Conservation (phyloP, 2,888 invertebrate genomes). For the Hemithea aestivaria region DNA sequence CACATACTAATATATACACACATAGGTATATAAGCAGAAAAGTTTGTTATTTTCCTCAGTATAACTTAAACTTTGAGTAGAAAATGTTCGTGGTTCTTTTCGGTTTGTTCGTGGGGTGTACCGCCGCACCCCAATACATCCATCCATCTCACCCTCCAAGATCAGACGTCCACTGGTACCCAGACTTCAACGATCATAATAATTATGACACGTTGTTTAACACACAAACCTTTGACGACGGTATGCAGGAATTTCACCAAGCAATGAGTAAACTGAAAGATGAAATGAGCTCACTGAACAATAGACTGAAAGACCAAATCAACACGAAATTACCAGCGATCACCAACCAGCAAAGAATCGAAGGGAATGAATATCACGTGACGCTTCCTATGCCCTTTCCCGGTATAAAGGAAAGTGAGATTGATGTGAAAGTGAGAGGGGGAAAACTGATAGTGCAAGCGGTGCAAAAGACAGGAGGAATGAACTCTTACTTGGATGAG, state of each 20-base stretch:
- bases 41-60: too few species aligned
- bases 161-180: constrained; percentile 18
- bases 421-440: constrained; percentile 57
- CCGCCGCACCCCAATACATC: constrained; percentile 46
- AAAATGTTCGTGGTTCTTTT: constrained; percentile 44
- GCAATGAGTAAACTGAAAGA: constrained; percentile 41
- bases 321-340: constrained; percentile 41
- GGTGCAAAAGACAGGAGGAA: constrained; percentile 31
- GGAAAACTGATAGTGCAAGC: constrained; percentile 63
- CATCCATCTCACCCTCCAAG: constrained; percentile 11
- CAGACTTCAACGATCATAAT: constrained; percentile 5
- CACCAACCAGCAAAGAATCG: constrained; percentile 34
- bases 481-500: constrained; percentile 44
- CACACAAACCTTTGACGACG: constrained; percentile 32
- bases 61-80: constrained; percentile 8
- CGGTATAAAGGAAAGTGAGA: constrained; percentile 58
- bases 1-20: too few species aligned
- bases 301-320: constrained; percentile 44
- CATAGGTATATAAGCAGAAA: too few species aligned
- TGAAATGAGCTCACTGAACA: constrained; percentile 48
- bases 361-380: constrained; percentile 51
- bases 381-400: constrained; percentile 41
- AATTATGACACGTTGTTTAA: too few species aligned
- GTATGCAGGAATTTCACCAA: constrained; percentile 53
- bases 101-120: constrained; percentile 41